Evolutionary conservation across 2,888 invertebrate genomes (phyloP), one percentile per base, ranked within the genome.

Genomic region (Pherbina coryleti): DNA sequence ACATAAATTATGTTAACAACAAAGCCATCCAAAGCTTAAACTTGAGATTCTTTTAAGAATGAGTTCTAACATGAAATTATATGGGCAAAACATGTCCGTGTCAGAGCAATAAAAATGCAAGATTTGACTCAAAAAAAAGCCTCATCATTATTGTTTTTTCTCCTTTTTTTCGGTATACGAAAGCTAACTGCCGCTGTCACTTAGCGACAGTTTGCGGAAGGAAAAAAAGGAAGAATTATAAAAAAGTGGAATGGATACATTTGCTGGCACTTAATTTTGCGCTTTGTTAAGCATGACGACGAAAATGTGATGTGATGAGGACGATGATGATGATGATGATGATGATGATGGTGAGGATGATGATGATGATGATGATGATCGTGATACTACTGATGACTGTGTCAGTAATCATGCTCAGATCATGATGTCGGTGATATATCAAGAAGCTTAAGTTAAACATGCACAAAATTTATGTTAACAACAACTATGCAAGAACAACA

Each of bases 281-380:
- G 60, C 60, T 60, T 60, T 60, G 60, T 60, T 60, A 60, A 60
- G 60, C 60, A 60, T 60, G 60, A 60, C 60, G 60, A 60, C 60
- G 11, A 60, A 4, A 11, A 44, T 2, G 2, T 44, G 44, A 44
- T 11, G 11, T 11, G 11, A 11, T 44, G 3, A 14, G 44, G 14
- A 44, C 11, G 44, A 44, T 14, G 44, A 44, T 28, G 5, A 25
- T 28, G 28, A 7, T 60, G 8, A 22, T 60, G 60, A 60, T 28
- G 14, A 28, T 60, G 25, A 9, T 60, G 17, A 19, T 28, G 28
- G n/a, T 57, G 57, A 57, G 17, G 57, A 25, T 11, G 14, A 11
- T 25, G 17, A 5, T 9, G 60, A 3, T 60, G 17, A 28, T 9
- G 60, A 5, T 60, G 60, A 4, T 25, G 25, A 5, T 25, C 3